A percentile compares a stretch with the other conserved stretches of the same genome.
phyloP scores from a whole-genome alignment of 2,113 vertebrate genomes.

The Vanacampus margaritifer region DNA sequence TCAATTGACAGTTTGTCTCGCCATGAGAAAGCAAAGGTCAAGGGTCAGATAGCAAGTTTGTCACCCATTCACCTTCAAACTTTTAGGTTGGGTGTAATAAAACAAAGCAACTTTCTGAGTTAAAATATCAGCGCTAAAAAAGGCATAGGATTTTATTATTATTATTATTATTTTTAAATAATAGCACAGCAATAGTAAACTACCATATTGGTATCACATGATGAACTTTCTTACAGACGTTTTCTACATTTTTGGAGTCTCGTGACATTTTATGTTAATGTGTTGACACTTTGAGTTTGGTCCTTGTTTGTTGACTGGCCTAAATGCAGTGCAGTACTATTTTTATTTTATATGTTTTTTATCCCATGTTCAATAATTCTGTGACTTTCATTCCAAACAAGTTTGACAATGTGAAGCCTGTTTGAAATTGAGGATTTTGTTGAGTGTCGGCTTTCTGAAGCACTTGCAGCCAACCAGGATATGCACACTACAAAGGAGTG shows the following conservation, averaged over 20 bases:
- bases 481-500: slow-evolving; percentile 35
- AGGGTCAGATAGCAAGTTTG: neutral
- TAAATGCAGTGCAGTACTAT: neutral
- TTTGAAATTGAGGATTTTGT: slow-evolving; percentile 8
- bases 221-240: neutral
- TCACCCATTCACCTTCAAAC: neutral
- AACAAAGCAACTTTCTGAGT: neutral
- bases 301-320: neutral
- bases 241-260: neutral
- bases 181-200: neutral
- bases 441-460: slow-evolving; percentile 27
- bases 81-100: neutral
- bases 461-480: slow-evolving; percentile 45
- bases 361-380: neutral
- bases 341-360: neutral
- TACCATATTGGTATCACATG: neutral
- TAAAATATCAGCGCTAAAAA: neutral
- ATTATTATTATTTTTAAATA: neutral
- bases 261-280: neutral
- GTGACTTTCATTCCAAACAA: slow-evolving; percentile 1
- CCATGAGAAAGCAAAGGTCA: neutral
- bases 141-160: neutral
- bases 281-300: neutral
- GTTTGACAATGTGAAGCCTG: slow-evolving; percentile 7
- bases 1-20: neutral